phyloP scores from a whole-genome alignment of 2,113 vertebrate genomes.

The Typhlomys cinereus region DNA sequence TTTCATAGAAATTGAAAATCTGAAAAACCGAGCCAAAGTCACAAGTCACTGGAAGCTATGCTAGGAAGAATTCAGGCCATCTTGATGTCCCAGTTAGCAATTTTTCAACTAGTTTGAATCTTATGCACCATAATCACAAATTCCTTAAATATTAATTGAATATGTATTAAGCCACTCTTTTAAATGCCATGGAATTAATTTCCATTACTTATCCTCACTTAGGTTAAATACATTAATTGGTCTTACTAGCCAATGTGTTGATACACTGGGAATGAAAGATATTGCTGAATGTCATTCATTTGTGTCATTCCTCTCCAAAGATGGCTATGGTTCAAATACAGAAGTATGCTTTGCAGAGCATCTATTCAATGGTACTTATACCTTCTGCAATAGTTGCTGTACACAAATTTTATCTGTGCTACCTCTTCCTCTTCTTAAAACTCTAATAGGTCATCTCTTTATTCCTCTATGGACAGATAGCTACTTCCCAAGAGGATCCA shows the following conservation, averaged over 20 bases:
- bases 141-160: neutral
- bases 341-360: neutral
- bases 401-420: neutral
- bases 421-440: neutral
- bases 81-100: neutral
- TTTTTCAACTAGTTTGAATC: neutral
- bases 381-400: neutral
- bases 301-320: neutral
- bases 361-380: neutral
- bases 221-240: conserved; percentile 30
- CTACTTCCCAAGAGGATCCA: neutral
- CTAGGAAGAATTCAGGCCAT: neutral
- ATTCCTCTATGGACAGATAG: neutral
- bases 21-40: neutral
- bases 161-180: neutral
- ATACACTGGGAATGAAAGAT: neutral
- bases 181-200: neutral
- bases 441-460: neutral
- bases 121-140: neutral
- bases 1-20: neutral
- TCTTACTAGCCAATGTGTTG: neutral
- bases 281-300: neutral
- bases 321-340: neutral
- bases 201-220: conserved; percentile 1
- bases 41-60: neutral